phyloP scores from a whole-genome alignment of 2,888 invertebrate genomes.

The Smittia sp. region DNA sequence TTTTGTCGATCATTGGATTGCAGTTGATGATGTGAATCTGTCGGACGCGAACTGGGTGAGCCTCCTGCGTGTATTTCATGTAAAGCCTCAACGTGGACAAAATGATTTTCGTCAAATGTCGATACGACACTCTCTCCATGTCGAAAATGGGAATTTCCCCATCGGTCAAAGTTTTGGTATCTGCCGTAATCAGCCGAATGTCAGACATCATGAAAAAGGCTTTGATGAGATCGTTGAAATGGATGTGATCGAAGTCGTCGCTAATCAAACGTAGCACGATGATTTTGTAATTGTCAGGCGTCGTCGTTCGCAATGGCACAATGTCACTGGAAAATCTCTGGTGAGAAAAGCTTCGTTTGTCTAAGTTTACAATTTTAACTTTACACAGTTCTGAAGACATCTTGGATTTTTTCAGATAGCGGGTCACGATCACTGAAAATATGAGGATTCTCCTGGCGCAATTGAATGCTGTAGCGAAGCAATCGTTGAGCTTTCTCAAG shows the following conservation, averaged over 20 bases:
- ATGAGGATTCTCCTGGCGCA: slow-evolving; percentile 55
- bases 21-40: slow-evolving; percentile 66
- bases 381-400: slow-evolving; percentile 60
- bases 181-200: slow-evolving; percentile 60
- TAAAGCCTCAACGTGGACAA: slow-evolving; percentile 64
- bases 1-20: slow-evolving; percentile 63
- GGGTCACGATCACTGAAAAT: slow-evolving; percentile 63
- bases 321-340: slow-evolving; percentile 56
- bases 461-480: background rate
- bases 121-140: slow-evolving; percentile 62
- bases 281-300: slow-evolving; percentile 65
- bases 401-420: slow-evolving; percentile 55
- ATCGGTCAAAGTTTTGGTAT: slow-evolving; percentile 58
- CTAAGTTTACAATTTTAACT: slow-evolving; percentile 45
- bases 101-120: slow-evolving; percentile 64
- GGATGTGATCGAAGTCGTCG: slow-evolving; percentile 62
- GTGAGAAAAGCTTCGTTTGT: no score
- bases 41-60: slow-evolving; percentile 65
- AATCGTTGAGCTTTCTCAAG: no score
- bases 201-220: slow-evolving; percentile 72
- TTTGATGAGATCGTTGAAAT: slow-evolving; percentile 61
- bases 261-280: slow-evolving; percentile 65
- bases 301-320: slow-evolving; percentile 64
- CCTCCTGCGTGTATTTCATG: slow-evolving; percentile 62
- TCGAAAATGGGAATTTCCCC: slow-evolving; percentile 73